Evolutionary conservation across 2,888 invertebrate genomes (phyloP).

Genomic region (Ommatoiulus sabulosus): DNA sequence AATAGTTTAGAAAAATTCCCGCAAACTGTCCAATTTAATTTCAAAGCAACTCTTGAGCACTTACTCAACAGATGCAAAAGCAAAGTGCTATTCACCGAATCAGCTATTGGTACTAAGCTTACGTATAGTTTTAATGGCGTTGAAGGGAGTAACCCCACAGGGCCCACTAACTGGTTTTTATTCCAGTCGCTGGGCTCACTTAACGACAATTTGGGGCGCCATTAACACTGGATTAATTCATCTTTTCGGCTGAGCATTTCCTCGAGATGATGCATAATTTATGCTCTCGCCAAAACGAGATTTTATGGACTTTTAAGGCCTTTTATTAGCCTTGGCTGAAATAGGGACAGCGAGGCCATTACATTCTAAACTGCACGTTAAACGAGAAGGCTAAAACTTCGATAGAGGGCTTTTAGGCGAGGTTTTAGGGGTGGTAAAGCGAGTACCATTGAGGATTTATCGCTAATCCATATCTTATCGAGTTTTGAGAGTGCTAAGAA

Average conservation of each 20-base stretch:
- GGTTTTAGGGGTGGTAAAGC: background rate
- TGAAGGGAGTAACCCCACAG: constrained; percentile 2
- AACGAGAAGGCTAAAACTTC: background rate
- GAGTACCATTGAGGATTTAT: background rate
- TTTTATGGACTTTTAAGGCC: constrained; percentile 26
- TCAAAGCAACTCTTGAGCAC: no score
- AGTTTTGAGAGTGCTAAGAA: no score
- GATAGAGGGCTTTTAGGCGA: background rate
- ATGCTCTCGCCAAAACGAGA: background rate
- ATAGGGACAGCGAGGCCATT: background rate
- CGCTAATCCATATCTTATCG: no score
- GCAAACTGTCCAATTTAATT: no score
- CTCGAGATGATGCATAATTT: background rate
- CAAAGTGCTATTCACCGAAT: no score
- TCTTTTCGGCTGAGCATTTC: constrained; percentile 34
- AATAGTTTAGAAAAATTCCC: no score
- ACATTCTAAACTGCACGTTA: constrained; percentile 11
- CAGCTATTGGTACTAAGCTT: no score
- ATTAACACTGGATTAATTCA: constrained; percentile 34
- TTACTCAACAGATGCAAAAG: no score
- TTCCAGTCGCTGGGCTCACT: background rate
- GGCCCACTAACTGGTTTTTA: constrained; percentile 24
- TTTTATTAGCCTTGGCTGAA: background rate
- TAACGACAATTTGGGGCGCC: constrained; percentile 34
- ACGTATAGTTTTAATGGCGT: no score